phyloP scores from a whole-genome alignment of 2,113 vertebrate genomes.

The Pterocles gutturalis region DNA sequence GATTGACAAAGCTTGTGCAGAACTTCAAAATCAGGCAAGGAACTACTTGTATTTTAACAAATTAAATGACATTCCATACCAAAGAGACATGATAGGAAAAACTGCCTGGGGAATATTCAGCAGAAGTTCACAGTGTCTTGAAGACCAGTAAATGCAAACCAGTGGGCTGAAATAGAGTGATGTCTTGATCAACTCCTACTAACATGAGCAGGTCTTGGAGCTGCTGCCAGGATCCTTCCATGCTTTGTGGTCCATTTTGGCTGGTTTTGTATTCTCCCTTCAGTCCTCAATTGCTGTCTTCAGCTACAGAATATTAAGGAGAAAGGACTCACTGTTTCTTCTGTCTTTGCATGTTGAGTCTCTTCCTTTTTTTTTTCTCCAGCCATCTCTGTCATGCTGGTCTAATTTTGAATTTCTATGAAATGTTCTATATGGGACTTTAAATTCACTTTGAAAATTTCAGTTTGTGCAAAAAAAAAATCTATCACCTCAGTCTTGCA shows the following conservation, averaged over 20 bases:
- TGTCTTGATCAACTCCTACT: background rate
- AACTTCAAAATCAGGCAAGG: background rate
- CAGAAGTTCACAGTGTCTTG: background rate
- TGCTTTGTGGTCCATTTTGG: background rate
- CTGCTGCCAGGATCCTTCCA: rapidly evolving
- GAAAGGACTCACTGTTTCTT: background rate
- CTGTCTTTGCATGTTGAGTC: rapidly evolving
- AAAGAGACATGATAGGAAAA: background rate
- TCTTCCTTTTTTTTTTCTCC: background rate
- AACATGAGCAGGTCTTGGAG: background rate
- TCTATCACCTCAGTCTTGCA: background rate
- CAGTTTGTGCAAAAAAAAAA: background rate
- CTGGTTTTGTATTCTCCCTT: background rate
- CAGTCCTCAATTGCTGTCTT: background rate
- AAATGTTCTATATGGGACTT: background rate
- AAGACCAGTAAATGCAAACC: background rate
- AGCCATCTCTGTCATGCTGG: rapidly evolving
- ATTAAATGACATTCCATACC: background rate
- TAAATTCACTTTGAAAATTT: background rate
- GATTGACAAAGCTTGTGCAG: background rate
- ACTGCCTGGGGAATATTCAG: background rate
- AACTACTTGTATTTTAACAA: background rate
- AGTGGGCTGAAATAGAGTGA: background rate
- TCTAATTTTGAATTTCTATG: background rate
- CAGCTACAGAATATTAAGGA: background rate